Conservation (phyloP, 2,888 invertebrate genomes). For the Mimas tiliae region DNA sequence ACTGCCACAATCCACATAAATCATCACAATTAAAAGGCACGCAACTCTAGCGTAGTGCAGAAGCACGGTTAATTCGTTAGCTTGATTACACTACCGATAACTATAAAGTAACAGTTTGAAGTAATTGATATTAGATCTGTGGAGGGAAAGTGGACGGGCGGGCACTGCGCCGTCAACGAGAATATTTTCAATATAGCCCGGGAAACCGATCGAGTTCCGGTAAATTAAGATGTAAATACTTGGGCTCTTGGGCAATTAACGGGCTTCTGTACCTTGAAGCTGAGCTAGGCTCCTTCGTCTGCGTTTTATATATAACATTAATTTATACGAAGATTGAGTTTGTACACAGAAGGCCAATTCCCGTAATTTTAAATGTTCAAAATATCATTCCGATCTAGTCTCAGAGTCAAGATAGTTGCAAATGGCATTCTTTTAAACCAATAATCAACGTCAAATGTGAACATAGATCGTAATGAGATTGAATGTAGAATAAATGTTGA, state of each 20-base stretch:
- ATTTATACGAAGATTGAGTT: too few species aligned
- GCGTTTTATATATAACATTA: too few species aligned
- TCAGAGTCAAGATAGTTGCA: too few species aligned
- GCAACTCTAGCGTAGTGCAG: conserved; percentile 36
- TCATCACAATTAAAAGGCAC: conserved; percentile 31
- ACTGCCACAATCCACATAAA: background rate
- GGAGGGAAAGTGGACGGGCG: conserved; percentile 27
- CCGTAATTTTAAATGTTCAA: too few species aligned
- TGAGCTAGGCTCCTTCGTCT: too few species aligned
- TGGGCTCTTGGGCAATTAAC: conserved; percentile 23
- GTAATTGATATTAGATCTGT: conserved; percentile 29
- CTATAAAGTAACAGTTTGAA: conserved; percentile 47
- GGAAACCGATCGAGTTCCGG: conserved; percentile 25
- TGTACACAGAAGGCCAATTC: too few species aligned
- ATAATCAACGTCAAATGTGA: too few species aligned
- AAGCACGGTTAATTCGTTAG: conserved; percentile 41
- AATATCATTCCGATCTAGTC: too few species aligned
- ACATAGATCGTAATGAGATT: too few species aligned
- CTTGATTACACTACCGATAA: conserved; percentile 49
- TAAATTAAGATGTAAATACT: conserved; percentile 33
- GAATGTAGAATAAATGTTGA: too few species aligned
- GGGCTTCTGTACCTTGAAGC: background rate
- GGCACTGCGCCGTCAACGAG: conserved; percentile 22
- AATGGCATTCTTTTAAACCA: too few species aligned
- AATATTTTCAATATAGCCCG: conserved; percentile 35